Conservation (phyloP, 1,140 invertebrate genomes). For the Anoplolepis gracilipes region DNA sequence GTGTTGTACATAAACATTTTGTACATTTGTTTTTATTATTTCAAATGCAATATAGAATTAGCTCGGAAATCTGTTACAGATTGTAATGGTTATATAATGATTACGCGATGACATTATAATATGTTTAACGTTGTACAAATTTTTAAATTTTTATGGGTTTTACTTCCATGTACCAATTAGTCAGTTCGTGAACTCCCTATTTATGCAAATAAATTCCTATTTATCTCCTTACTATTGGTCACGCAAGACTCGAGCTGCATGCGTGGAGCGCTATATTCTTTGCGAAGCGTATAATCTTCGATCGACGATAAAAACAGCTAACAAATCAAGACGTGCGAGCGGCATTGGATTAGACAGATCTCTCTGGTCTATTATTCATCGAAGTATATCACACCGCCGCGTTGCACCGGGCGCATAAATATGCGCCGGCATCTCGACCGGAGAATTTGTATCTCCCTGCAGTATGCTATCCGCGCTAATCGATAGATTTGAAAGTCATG, state of each 20-base stretch:
- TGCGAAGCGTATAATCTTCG: background rate
- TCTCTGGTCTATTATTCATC: slow-evolving; percentile 35
- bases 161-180: background rate
- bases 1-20: too few relatives aligned
- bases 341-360: slow-evolving; percentile 31
- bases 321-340: slow-evolving; percentile 26
- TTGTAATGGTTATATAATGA: background rate
- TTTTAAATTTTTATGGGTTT: background rate
- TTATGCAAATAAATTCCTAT: background rate
- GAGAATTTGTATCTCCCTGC: slow-evolving; percentile 69
- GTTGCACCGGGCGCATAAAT: slow-evolving; percentile 65
- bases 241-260: background rate
- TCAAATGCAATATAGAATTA: background rate
- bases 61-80: background rate
- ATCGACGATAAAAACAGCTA: background rate
- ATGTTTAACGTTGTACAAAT: background rate
- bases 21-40: slow-evolving; percentile 21
- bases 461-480: slow-evolving; percentile 67
- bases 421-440: slow-evolving; percentile 56
- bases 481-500: slow-evolving; percentile 77
- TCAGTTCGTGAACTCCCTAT: background rate
- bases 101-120: background rate
- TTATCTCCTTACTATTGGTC: background rate
- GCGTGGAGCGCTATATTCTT: background rate
- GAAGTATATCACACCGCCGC: slow-evolving; percentile 40